A percentile compares a stretch with the other conserved stretches of the same genome.
Evolutionary conservation across 1,140 invertebrate species (phyloP).

Genomic region (Acyrthosiphon pisum): DNA sequence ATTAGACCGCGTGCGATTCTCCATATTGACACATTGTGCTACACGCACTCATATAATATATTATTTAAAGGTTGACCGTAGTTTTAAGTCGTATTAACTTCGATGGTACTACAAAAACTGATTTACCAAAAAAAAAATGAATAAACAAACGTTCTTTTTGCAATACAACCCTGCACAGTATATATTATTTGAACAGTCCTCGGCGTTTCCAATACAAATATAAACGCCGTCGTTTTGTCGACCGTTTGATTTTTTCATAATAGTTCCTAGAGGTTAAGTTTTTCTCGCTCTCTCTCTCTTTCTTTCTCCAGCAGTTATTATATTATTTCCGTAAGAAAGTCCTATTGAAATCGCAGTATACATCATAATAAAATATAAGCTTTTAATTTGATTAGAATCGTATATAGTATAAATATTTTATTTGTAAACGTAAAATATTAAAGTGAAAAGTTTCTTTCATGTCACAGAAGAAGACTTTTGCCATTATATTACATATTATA

Average conservation of each 20-base stretch:
- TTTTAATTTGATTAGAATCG: slow-evolving; percentile 1
- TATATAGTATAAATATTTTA: neutral
- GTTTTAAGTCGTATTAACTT: neutral
- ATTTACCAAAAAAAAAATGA: neutral
- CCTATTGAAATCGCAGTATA: neutral
- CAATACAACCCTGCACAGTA: neutral
- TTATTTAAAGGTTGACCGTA: neutral
- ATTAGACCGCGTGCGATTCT: neutral
- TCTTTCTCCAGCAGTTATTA: neutral
- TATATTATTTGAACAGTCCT: neutral
- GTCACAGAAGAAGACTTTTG: neutral
- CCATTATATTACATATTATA: neutral
- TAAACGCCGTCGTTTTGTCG: slow-evolving; percentile 2
- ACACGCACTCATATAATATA: neutral
- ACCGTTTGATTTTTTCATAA: neutral
- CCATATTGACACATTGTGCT: neutral
- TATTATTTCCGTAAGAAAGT: neutral
- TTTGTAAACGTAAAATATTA: neutral
- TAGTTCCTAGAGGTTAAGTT: neutral
- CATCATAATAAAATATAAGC: neutral
- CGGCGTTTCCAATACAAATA: neutral
- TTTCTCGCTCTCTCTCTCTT: neutral
- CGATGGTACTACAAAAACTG: neutral
- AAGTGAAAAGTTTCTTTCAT: neutral
- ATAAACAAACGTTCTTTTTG: neutral